Evolutionary conservation across 2,113 vertebrate genomes (phyloP).

Genomic region (Sigmodon hispidus): DNA sequence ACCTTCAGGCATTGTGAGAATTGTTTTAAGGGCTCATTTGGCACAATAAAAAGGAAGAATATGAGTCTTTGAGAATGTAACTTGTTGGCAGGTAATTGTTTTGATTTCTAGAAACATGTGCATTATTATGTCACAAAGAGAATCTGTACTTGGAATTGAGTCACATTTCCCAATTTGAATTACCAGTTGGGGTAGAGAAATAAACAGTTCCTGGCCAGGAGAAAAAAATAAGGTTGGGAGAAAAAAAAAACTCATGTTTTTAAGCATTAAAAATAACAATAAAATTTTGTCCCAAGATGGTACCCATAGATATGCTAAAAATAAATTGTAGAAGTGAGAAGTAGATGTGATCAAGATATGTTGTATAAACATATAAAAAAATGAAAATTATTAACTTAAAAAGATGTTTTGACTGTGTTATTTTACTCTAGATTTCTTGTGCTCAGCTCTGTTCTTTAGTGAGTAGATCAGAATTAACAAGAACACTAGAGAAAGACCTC

Average conservation of each 20-base stretch:
- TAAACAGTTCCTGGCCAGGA: background rate
- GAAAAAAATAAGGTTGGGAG: background rate
- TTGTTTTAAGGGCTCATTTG: slow-evolving; percentile 20
- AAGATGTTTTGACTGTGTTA: background rate
- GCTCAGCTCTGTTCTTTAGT: no score
- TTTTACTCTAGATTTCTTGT: background rate
- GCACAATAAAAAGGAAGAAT: slow-evolving; percentile 11
- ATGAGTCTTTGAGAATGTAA: slow-evolving; percentile 33
- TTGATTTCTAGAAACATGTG: background rate
- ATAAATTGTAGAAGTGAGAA: background rate
- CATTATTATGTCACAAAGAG: background rate
- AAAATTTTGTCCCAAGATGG: background rate
- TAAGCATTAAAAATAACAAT: slow-evolving; percentile 10
- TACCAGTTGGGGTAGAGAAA: background rate
- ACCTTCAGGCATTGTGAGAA: background rate
- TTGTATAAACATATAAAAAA: background rate
- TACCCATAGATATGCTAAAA: background rate
- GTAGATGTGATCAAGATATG: background rate
- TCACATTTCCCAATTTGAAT: background rate
- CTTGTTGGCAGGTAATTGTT: slow-evolving; percentile 16
- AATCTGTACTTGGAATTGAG: background rate
- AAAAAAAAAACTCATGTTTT: background rate
- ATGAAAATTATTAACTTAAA: background rate
- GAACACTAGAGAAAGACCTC: background rate
- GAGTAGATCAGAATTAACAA: background rate